A percentile compares a stretch with the other conserved stretches of the same genome.
These are phyloP conservation scores for Aurelia aurita DNA, from an alignment of 30 jellyfish, hydroid and myxozoan genomes.

Conservation along the genomic window DNA sequence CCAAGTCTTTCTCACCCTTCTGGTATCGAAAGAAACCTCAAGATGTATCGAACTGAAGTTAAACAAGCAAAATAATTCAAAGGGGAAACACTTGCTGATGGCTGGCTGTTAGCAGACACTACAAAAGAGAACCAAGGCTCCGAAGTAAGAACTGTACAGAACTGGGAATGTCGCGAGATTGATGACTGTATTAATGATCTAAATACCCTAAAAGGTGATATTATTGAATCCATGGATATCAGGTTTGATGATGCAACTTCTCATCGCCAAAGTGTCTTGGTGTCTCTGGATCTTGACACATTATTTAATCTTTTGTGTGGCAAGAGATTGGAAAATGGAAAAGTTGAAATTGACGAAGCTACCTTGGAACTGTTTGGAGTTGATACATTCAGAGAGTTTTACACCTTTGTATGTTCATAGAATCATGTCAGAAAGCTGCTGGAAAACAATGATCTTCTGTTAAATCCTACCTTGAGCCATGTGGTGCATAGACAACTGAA, in stretches of 20 bases:
- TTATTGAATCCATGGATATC: slow-evolving; percentile 2
- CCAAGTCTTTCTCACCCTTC: slow-evolving; percentile 6
- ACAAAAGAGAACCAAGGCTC: not conserved
- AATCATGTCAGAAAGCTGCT: not conserved
- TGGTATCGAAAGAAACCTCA: slow-evolving; percentile 1
- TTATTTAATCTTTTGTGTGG: not conserved
- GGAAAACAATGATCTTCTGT: not conserved
- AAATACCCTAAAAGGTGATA: slow-evolving; percentile 1
- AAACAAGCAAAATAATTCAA: not conserved
- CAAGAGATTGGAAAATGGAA: not conserved
- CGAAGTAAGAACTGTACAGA: not conserved
- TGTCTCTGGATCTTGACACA: slow-evolving; percentile 1
- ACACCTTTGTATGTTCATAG: not conserved
- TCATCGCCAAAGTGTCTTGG: not conserved
- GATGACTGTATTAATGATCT: not conserved
- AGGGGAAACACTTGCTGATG: not conserved
- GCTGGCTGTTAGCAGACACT: slow-evolving; percentile 6
- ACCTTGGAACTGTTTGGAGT: slow-evolving; percentile 3
- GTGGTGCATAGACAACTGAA: not conserved
- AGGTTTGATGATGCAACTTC: not conserved
- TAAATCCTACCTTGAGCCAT: not conserved
- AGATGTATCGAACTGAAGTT: not conserved
- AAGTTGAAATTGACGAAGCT: slow-evolving; percentile 6
- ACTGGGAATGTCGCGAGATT: not conserved
- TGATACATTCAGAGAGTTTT: slow-evolving; percentile 1